Percentiles rank a stretch among this genome's conserved stretches.
phyloP scores from a whole-genome alignment of 2,888 invertebrate genomes.

The Adelognathus sp. region DNA sequence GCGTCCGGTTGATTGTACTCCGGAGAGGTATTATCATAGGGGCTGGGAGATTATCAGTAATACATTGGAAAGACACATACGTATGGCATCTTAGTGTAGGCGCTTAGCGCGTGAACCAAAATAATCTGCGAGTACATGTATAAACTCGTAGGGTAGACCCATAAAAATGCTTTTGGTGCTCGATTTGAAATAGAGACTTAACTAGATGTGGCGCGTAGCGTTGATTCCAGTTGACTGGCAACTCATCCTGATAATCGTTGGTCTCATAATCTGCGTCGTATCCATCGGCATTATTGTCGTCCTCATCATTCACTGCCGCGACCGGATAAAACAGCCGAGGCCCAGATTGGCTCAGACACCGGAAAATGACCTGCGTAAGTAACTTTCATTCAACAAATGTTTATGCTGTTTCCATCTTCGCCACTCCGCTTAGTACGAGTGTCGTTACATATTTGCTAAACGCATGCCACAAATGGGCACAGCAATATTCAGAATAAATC shows the following conservation, averaged over 20 bases:
- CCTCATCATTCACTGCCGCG: constrained; percentile 90
- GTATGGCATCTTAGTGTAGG: too few species aligned
- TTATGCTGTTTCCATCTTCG: neutral
- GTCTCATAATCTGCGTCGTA: constrained; percentile 93
- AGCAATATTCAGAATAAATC: too few species aligned
- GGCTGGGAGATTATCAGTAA: too few species aligned
- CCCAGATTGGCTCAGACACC: constrained; percentile 76
- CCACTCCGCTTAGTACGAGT: too few species aligned
- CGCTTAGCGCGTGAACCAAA: too few species aligned
- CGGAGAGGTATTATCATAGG: too few species aligned
- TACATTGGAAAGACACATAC: too few species aligned
- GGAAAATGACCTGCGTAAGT: constrained; percentile 80
- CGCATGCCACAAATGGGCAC: too few species aligned
- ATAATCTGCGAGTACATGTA: too few species aligned
- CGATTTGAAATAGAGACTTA: constrained; percentile 72
- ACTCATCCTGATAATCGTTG: constrained; percentile 88
- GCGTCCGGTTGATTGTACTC: too few species aligned
- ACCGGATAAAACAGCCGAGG: constrained; percentile 79
- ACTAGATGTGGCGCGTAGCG: constrained; percentile 77
- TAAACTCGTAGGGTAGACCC: too few species aligned
- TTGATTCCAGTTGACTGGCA: constrained; percentile 81
- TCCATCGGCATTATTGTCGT: constrained; percentile 92
- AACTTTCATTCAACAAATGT: constrained; percentile 21
- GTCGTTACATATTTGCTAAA: neutral
- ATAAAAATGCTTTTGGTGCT: constrained; percentile 48